Percentiles rank a stretch among this genome's conserved stretches.
Evolutionary conservation across 2,113 vertebrate species (phyloP).

Genomic region (Syrrhaptes paradoxus): DNA sequence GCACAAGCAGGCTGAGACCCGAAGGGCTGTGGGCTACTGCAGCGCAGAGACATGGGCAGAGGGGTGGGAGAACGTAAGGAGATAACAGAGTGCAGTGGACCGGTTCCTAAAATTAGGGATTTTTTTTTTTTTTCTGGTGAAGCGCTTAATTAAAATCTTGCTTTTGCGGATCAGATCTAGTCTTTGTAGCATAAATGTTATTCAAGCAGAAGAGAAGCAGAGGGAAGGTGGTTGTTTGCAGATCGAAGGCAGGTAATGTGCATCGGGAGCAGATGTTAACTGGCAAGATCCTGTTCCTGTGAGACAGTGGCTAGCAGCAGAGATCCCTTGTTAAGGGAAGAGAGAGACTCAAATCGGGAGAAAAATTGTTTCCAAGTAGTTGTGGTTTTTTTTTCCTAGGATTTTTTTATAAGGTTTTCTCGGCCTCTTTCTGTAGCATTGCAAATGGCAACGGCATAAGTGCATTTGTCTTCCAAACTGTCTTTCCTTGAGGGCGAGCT

Average conservation of each 20-base stretch:
- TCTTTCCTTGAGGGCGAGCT: conserved; percentile 51
- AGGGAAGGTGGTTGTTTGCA: background rate
- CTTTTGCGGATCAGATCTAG: background rate
- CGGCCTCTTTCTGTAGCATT: background rate
- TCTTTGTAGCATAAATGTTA: background rate
- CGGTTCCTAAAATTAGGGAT: background rate
- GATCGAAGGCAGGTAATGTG: background rate
- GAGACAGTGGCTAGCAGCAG: background rate
- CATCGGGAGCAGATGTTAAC: background rate
- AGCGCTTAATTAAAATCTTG: background rate
- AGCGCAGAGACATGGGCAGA: background rate
- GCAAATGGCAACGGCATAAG: conserved; percentile 13
- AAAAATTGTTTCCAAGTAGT: background rate
- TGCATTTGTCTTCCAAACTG: conserved; percentile 59
- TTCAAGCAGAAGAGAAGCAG: background rate
- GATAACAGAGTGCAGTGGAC: background rate
- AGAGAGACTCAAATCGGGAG: background rate
- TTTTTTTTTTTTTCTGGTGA: accelerated
- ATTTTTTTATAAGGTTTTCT: background rate
- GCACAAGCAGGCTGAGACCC: background rate
- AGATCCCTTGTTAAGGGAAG: background rate
- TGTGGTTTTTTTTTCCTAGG: background rate
- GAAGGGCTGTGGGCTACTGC: background rate
- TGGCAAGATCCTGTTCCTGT: background rate
- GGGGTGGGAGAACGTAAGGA: background rate